These are phyloP conservation scores for Glaucopsyche alexis DNA, from an alignment of 2,888 invertebrate species.

Conservation along the genomic window DNA sequence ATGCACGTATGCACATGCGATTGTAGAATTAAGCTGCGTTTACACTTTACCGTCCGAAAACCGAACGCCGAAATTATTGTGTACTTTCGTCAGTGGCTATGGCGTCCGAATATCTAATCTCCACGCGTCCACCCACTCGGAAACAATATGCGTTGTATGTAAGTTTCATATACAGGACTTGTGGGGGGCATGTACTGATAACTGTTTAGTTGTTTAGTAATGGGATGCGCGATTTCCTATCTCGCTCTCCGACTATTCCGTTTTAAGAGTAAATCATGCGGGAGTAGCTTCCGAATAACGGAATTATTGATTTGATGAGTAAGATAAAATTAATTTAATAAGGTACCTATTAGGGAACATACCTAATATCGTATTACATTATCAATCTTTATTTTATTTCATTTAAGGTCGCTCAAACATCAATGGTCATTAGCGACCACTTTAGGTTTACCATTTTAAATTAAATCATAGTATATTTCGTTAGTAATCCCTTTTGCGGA, in stretches of 20 bases:
- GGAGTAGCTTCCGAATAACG: background rate
- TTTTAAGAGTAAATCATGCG: background rate
- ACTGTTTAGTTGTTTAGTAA: slow-evolving; percentile 25
- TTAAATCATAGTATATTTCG: too few relatives aligned
- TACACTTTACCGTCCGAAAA: slow-evolving; percentile 43
- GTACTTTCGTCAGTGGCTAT: slow-evolving; percentile 43
- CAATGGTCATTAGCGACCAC: too few relatives aligned
- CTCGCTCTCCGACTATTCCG: slow-evolving; percentile 18
- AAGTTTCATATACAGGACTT: slow-evolving; percentile 38
- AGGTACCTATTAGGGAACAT: background rate
- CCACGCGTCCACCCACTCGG: slow-evolving; percentile 40
- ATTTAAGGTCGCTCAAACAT: too few relatives aligned
- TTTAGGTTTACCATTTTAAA: too few relatives aligned
- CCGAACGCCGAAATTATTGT: slow-evolving; percentile 43
- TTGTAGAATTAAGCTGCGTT: slow-evolving; percentile 43
- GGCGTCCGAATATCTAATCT: slow-evolving; percentile 46
- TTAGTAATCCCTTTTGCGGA: too few relatives aligned
- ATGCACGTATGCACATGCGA: slow-evolving; percentile 40
- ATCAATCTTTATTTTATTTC: too few relatives aligned
- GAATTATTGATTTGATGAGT: background rate
- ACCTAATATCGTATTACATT: too few relatives aligned
- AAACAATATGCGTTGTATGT: slow-evolving; percentile 41
- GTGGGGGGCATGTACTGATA: slow-evolving; percentile 32
- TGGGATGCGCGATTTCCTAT: slow-evolving; percentile 18
- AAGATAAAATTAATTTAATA: background rate